These are phyloP conservation scores for Pseudomyrmex sp. DNA, from an alignment of 1,140 invertebrate species.

Conservation along the genomic window DNA sequence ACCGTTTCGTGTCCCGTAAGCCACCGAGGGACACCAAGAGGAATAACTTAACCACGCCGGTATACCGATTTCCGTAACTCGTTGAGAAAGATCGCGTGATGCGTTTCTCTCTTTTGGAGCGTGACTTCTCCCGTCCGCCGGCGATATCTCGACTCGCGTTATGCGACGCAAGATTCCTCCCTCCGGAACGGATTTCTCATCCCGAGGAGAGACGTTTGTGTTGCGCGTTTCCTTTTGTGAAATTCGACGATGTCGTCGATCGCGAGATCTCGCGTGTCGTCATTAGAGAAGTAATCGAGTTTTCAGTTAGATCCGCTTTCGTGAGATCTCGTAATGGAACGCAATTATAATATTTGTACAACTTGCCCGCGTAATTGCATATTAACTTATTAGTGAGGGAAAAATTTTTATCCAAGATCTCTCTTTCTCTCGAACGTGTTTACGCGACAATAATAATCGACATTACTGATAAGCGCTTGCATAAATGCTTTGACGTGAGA, in stretches of 20 bases:
- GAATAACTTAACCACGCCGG: too few species aligned
- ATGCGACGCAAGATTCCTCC: not conserved
- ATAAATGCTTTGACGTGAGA: not conserved
- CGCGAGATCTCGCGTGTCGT: not conserved
- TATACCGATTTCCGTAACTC: slow-evolving; percentile 76
- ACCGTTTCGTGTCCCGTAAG: slow-evolving; percentile 66
- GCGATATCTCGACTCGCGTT: slow-evolving; percentile 34
- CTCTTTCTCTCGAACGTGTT: not conserved
- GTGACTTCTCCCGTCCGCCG: not conserved
- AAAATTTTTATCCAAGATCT: not conserved
- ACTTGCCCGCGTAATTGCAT: too few species aligned
- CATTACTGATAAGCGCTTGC: slow-evolving; percentile 17
- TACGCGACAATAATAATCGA: not conserved
- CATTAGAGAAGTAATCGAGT: not conserved
- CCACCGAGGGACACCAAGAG: not conserved
- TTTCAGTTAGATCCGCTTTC: not conserved
- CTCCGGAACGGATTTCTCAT: slow-evolving; percentile 29
- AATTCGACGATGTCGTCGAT: not conserved
- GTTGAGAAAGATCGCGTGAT: slow-evolving; percentile 76
- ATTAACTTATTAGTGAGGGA: not conserved
- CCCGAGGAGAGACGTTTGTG: not conserved
- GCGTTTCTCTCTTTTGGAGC: slow-evolving; percentile 33
- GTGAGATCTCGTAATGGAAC: not conserved
- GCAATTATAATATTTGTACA: too few species aligned
- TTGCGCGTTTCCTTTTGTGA: slow-evolving; percentile 4